phyloP scores from a whole-genome alignment of 2,888 invertebrate genomes.

The Athetis lepigone region DNA sequence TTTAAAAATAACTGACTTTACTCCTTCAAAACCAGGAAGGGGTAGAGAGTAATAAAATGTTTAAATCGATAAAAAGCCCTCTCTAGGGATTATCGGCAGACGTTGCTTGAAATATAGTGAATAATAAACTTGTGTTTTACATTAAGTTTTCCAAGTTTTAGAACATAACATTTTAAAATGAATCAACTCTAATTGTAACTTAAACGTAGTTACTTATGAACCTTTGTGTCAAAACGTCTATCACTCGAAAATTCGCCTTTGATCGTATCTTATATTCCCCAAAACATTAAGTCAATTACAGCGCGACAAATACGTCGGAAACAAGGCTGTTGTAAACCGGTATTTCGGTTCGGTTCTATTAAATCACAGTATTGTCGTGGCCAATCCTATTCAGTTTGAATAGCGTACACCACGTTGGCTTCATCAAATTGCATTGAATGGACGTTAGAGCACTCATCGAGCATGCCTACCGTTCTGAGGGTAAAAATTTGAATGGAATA shows the following conservation, averaged over 20 bases:
- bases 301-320: constrained; percentile 62
- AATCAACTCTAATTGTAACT: constrained; percentile 41
- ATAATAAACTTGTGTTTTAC: constrained; percentile 18
- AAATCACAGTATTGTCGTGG: constrained; percentile 86
- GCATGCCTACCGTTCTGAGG: constrained; percentile 80
- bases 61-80: constrained; percentile 32
- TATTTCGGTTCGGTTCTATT: constrained; percentile 83
- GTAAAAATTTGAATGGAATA: constrained; percentile 90
- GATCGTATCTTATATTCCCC: constrained; percentile 60
- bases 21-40: neutral
- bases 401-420: constrained; percentile 82
- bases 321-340: constrained; percentile 62
- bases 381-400: constrained; percentile 85
- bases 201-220: constrained; percentile 46
- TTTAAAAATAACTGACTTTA: constrained; percentile 9
- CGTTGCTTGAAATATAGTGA: constrained; percentile 1
- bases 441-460: constrained; percentile 87
- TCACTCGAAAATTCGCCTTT: constrained; percentile 52
- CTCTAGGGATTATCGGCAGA: constrained; percentile 22
- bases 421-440: constrained; percentile 89
- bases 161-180: constrained; percentile 20
- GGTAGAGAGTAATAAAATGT: constrained; percentile 10
- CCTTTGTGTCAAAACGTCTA: constrained; percentile 50
- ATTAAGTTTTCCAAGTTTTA: constrained; percentile 21
- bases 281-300: constrained; percentile 60